Evolutionary conservation across 2,113 vertebrate species (phyloP).

Genomic region (Gallinago undulata): DNA sequence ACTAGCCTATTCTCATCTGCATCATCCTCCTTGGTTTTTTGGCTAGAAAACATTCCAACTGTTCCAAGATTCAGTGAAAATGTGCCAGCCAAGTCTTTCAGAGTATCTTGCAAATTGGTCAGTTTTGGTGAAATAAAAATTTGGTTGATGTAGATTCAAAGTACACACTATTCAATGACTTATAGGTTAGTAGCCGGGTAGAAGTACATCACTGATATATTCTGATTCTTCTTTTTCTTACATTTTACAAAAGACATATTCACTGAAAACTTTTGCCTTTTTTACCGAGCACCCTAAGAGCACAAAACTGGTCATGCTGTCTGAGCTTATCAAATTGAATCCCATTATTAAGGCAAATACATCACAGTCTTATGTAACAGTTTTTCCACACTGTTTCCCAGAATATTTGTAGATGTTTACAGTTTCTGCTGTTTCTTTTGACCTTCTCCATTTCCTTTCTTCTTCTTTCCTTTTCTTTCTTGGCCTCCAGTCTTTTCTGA

Average conservation of each 20-base stretch:
- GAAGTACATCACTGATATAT: not conserved
- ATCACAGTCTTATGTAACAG: not conserved
- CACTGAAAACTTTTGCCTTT: not conserved
- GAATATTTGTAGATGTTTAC: not conserved
- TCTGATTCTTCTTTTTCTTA: not conserved
- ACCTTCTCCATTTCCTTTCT: not conserved
- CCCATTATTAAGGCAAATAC: not conserved
- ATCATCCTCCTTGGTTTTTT: not conserved
- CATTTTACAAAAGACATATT: not conserved
- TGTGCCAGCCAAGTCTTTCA: not conserved
- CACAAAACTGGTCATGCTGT: not conserved
- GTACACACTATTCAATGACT: not conserved
- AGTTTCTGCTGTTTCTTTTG: not conserved
- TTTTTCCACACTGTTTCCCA: not conserved
- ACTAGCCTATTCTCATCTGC: not conserved
- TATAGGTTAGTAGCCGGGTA: not conserved
- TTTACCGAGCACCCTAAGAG: not conserved
- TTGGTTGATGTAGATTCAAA: not conserved
- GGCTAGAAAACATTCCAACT: not conserved
- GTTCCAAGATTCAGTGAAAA: not conserved
- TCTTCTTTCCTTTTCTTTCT: not conserved
- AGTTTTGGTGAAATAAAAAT: not conserved
- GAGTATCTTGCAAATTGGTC: not conserved
- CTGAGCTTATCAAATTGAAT: not conserved
- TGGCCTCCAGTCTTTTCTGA: not conserved